phyloP scores from a whole-genome alignment of 2,888 invertebrate genomes.

The Linyphia triangularis region DNA sequence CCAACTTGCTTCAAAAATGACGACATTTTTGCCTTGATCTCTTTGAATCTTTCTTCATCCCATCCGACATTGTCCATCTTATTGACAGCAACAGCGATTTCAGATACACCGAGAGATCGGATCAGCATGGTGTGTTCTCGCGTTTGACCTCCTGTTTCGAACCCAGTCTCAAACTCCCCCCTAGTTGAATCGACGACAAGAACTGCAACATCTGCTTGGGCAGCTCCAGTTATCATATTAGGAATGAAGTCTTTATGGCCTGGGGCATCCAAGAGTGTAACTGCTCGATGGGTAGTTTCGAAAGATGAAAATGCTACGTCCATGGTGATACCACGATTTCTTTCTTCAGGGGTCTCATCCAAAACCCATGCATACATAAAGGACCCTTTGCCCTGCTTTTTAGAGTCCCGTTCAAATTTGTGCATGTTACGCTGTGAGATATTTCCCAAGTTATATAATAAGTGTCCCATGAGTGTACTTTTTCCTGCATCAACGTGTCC shows the following conservation, averaged over 20 bases:
- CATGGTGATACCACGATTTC: slow-evolving; percentile 98
- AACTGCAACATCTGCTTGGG: slow-evolving; percentile 98
- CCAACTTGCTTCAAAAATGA: slow-evolving; percentile 93
- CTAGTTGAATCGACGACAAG: slow-evolving; percentile 94
- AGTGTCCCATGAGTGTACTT: slow-evolving; percentile 97
- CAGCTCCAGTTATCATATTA: slow-evolving; percentile 98
- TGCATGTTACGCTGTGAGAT: slow-evolving; percentile 93
- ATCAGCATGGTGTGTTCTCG: slow-evolving; percentile 97
- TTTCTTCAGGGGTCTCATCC: slow-evolving; percentile 98
- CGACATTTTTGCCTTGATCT: slow-evolving; percentile 90
- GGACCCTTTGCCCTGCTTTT: slow-evolving; percentile 97
- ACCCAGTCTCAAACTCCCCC: slow-evolving; percentile 99
- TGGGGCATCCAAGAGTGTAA: slow-evolving; percentile 96
- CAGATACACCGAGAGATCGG: slow-evolving; percentile 90
- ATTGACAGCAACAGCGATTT: slow-evolving; percentile 96
- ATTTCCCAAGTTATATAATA: slow-evolving; percentile 89
- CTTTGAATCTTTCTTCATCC: slow-evolving; percentile 93
- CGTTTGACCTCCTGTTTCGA: slow-evolving; percentile 98
- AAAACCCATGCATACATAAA: slow-evolving; percentile 99
- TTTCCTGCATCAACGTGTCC: slow-evolving; percentile 99
- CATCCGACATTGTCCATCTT: slow-evolving; percentile 98
- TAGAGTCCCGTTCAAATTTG: slow-evolving; percentile 97
- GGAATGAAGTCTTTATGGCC: slow-evolving; percentile 99
- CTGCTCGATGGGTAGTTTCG: slow-evolving; percentile 89
- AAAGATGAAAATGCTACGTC: slow-evolving; percentile 96